Base-by-base conservation (phyloP, 2,113 vertebrate genomes). In the Charadrius vociferus region DNA sequence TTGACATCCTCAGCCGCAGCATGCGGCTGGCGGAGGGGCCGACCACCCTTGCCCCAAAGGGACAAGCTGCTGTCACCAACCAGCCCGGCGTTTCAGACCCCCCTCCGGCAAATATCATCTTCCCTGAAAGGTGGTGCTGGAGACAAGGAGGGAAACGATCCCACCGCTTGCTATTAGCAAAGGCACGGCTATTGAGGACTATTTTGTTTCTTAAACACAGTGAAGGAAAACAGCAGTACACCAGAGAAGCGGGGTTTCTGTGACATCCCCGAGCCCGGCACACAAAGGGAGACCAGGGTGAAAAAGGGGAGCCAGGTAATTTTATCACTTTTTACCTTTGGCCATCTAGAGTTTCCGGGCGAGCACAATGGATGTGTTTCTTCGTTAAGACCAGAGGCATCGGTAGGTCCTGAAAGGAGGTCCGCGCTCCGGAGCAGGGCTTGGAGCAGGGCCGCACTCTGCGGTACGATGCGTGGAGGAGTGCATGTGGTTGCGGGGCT, bases 221-320 rank as follows among this genome's bases (percentile, higher is more conserved):
- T 88, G 94, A 52, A 95, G 95, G 94, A 92, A 93, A 96, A 90
- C 88, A 97, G 94, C 83, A 75, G 93, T 32, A 19, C 94, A 90
- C 56, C 89, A 49, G 91, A 77, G 49, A 72, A 86, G 71, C 91
- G 50, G 39, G 81, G 92, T 90, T 97, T 96, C 88, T 85, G 43
- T 97, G 93, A 93, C 96, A 91, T 39, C 86, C 89, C 22, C 1
- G 26, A 50, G 73, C 75, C 50, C 0, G 3, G 23, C 86, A 74
- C 75, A 97, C 97, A 98, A 98, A 97, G 72, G 88, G 56, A 93
- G 59, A 68, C n/a, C 49, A 11, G 58, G 93, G 80, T 56, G 93
- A 89, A 67, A 97, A 75, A 97, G 94, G 95, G 93, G 81, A 97
- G 92, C 89, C 62, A 47, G 91, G 97, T 74, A 97, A 98, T 96